Percentiles rank a stretch among this genome's conserved stretches.
phyloP scores from a whole-genome alignment of 2,888 invertebrate genomes.

The Gasteruption jaculator region DNA sequence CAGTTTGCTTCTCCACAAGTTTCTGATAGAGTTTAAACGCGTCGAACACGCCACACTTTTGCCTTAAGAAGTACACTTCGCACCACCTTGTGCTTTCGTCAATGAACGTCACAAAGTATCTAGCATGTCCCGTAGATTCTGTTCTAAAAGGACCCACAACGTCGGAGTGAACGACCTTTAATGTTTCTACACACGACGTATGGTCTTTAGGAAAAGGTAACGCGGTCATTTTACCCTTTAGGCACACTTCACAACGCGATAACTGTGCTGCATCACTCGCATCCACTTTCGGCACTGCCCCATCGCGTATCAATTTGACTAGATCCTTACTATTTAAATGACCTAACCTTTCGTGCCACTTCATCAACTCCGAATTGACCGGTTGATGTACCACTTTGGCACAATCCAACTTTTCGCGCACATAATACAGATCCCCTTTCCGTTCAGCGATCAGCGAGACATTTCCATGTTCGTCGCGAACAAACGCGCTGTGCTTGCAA shows the following conservation, averaged over 20 bases:
- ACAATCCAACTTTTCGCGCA: neutral
- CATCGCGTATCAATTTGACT: neutral
- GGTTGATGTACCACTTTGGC: neutral
- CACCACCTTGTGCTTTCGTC: constrained; percentile 19
- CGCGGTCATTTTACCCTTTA: constrained; percentile 6
- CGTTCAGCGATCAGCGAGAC: constrained; percentile 5
- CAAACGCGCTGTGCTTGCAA: constrained; percentile 6
- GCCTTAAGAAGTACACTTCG: constrained; percentile 15
- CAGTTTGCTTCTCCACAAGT: constrained; percentile 14
- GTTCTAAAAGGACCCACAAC: constrained; percentile 1
- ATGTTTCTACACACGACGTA: neutral
- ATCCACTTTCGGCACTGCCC: neutral
- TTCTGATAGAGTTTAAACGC: constrained; percentile 12
- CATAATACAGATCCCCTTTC: constrained; percentile 6
- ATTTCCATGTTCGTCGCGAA: constrained; percentile 2
- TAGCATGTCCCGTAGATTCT: constrained; percentile 1
- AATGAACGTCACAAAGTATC: constrained; percentile 16
- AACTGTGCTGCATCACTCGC: neutral
- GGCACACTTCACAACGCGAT: constrained; percentile 2
- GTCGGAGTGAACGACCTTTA: constrained; percentile 4
- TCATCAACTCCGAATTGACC: neutral
- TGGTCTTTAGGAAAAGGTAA: neutral
- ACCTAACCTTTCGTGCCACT: constrained; percentile 9
- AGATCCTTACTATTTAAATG: constrained; percentile 6
- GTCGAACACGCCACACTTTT: constrained; percentile 15